These are phyloP conservation scores for Dipodomys stephensi DNA, from an alignment of 2,113 vertebrate species.

Conservation along the genomic window DNA sequence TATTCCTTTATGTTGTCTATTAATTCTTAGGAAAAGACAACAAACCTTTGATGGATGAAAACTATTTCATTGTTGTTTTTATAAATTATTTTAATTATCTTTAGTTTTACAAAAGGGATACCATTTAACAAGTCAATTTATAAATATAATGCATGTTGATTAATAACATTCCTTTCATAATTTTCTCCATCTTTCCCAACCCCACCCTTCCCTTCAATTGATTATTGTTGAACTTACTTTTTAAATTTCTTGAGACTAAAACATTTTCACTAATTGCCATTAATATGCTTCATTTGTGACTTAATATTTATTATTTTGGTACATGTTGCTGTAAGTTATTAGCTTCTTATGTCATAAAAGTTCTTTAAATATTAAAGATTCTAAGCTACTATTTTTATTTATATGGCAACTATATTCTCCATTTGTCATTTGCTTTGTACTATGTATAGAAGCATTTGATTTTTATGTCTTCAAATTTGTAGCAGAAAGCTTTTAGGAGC, in stretches of 20 bases:
- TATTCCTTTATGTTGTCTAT: not conserved
- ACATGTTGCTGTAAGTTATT: not conserved
- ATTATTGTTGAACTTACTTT: constrained; percentile 3
- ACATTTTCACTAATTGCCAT: not conserved
- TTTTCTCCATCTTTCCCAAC: too few species aligned
- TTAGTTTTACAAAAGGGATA: not conserved
- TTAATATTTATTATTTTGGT: constrained; percentile 28
- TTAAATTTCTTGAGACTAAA: not conserved
- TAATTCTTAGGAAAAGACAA: not conserved
- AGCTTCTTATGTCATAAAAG: constrained; percentile 20
- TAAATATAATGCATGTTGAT: too few species aligned
- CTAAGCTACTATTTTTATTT: not conserved
- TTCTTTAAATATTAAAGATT: constrained; percentile 2
- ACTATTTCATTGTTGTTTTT: constrained; percentile 7
- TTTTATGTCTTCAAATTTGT: constrained; percentile 19
- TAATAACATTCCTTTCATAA: too few species aligned
- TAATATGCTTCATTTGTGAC: not conserved
- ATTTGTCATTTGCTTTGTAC: not conserved
- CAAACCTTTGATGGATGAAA: constrained; percentile 4
- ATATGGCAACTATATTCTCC: not conserved
- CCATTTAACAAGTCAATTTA: too few species aligned
- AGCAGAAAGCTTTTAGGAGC: not conserved
- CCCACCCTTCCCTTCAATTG: too few species aligned
- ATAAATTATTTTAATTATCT: constrained; percentile 6
- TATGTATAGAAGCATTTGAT: not conserved